Percentiles rank a stretch among this genome's conserved stretches.
Evolutionary conservation across 2,113 vertebrate species (phyloP).

Genomic region (Brienomyrus brachyistius): DNA sequence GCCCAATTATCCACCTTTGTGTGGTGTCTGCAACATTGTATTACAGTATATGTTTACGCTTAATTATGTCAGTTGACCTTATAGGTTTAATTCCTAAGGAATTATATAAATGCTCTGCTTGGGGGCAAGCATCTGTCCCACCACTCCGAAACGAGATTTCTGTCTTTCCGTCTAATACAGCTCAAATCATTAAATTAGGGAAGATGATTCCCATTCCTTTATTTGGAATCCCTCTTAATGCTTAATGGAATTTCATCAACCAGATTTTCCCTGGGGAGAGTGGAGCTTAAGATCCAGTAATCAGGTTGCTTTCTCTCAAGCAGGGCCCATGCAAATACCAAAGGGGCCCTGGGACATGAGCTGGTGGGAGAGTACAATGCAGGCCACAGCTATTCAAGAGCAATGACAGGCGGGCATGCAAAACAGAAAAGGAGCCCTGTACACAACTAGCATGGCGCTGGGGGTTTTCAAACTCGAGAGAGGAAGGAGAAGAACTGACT

Average conservation of each 20-base stretch:
- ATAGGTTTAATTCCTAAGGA: not conserved
- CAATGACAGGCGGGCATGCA: not conserved
- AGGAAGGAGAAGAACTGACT: not conserved
- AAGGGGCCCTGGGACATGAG: not conserved
- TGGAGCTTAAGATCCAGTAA: not conserved
- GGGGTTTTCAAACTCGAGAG: not conserved
- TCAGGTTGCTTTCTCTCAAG: not conserved
- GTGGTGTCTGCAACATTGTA: not conserved
- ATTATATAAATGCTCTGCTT: conserved; percentile 32
- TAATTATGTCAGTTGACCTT: conserved; percentile 24
- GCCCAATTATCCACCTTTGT: not conserved
- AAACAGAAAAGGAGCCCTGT: not conserved
- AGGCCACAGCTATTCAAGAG: not conserved
- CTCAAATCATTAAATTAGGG: not conserved
- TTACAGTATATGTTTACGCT: conserved; percentile 28
- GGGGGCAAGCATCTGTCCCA: not conserved
- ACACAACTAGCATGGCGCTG: not conserved
- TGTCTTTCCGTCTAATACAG: not conserved
- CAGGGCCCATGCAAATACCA: not conserved
- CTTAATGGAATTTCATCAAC: not conserved
- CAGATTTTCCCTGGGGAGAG: not conserved
- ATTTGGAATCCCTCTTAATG: not conserved
- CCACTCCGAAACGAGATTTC: not conserved
- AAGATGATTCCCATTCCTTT: not conserved
- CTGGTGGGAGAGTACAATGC: not conserved